Conservation (phyloP, 1,140 invertebrate genomes). For the Cyphomyrmex costatus region DNA sequence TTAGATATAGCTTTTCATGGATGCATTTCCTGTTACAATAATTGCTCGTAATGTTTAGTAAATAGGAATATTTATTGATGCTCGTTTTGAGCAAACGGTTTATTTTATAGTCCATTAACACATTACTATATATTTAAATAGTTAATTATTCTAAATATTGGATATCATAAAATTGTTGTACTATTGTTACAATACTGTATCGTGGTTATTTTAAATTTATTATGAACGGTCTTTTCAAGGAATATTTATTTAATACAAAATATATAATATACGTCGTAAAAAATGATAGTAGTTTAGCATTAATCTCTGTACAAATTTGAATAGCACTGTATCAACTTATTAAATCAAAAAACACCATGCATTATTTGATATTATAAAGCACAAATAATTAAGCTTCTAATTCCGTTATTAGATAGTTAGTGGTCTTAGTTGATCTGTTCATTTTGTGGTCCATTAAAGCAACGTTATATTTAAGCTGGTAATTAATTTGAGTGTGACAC, state of each 20-base stretch:
- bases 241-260: conserved; percentile 2
- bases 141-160: conserved; percentile 18
- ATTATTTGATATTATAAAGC: background rate
- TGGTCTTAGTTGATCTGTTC: conserved; percentile 4
- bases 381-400: conserved; percentile 30
- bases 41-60: background rate
- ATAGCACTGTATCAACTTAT: background rate
- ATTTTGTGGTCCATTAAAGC: conserved; percentile 47
- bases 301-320: background rate
- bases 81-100: conserved; percentile 5
- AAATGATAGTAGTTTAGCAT: background rate
- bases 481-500: conserved; percentile 36
- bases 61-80: conserved; percentile 17
- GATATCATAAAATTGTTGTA: background rate
- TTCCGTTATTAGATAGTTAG: background rate
- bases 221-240: background rate
- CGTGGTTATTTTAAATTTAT: conserved; percentile 2
- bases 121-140: conserved; percentile 30
- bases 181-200: background rate
- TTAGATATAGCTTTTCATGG: background rate
- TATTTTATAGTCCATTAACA: conserved; percentile 23
- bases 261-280: conserved; percentile 7
- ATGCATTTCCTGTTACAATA: background rate
- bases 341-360: background rate
- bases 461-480: conserved; percentile 23